Evolutionary conservation across 2,888 invertebrate genomes (phyloP).

Genomic region (Epiblema foenella): DNA sequence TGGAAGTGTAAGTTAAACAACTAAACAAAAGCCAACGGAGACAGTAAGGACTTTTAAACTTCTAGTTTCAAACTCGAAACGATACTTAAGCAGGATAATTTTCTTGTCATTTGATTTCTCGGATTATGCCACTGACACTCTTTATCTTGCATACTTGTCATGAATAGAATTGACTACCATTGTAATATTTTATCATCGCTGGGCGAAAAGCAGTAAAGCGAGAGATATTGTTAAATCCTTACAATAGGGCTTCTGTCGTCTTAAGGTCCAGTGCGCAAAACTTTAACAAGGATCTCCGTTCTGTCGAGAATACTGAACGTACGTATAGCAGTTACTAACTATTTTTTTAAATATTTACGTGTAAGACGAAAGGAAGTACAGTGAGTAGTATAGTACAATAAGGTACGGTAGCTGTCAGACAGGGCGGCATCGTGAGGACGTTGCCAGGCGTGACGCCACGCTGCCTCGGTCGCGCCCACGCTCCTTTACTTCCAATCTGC

Average conservation of each 20-base stretch:
- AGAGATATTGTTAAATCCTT: slow-evolving; percentile 80
- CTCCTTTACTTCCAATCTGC: slow-evolving; percentile 79
- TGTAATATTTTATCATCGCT: slow-evolving; percentile 83
- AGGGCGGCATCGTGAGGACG: slow-evolving; percentile 48
- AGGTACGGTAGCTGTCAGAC: slow-evolving; percentile 35
- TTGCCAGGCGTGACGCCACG: slow-evolving; percentile 62
- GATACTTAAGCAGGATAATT: slow-evolving; percentile 66
- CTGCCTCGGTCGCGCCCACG: slow-evolving; percentile 56
- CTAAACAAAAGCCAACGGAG: slow-evolving; percentile 29
- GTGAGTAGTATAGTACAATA: slow-evolving; percentile 31
- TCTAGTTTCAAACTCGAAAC: slow-evolving; percentile 61
- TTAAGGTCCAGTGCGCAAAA: slow-evolving; percentile 79
- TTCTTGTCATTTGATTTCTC: slow-evolving; percentile 73
- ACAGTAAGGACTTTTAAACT: slow-evolving; percentile 34
- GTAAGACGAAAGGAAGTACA: not conserved
- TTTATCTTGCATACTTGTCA: slow-evolving; percentile 77
- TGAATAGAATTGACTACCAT: slow-evolving; percentile 83
- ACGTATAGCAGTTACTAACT: slow-evolving; percentile 24
- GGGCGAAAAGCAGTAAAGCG: slow-evolving; percentile 79
- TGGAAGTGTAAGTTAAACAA: slow-evolving; percentile 16
- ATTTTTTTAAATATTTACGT: slow-evolving; percentile 24
- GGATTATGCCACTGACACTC: slow-evolving; percentile 77
- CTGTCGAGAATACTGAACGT: slow-evolving; percentile 60
- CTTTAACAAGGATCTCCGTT: slow-evolving; percentile 75
- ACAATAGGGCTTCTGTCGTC: slow-evolving; percentile 79